Evolutionary conservation across 2,113 vertebrate genomes (phyloP).

Genomic region (Chionodraco myersi): DNA sequence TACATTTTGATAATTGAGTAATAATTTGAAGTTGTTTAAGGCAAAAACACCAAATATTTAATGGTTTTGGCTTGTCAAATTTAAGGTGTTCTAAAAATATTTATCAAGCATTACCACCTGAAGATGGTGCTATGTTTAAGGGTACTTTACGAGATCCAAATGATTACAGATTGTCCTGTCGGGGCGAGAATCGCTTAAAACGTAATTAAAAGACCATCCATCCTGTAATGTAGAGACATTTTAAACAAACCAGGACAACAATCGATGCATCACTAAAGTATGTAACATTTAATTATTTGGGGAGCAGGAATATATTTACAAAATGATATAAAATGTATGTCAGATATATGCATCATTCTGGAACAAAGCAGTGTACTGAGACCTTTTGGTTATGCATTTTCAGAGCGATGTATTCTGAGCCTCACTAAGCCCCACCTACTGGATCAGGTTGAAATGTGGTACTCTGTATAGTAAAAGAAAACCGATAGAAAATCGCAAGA

Average conservation of each 20-base stretch:
- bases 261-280: background rate
- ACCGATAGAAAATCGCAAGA: no score
- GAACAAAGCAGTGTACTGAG: background rate
- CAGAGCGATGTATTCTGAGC: no score
- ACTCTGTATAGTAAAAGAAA: no score
- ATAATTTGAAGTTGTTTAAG: background rate
- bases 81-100: background rate
- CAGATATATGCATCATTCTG: background rate
- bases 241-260: background rate
- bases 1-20: background rate
- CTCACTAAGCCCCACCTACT: no score
- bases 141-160: background rate
- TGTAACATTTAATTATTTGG: background rate
- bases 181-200: background rate
- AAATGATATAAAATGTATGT: background rate
- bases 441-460: no score
- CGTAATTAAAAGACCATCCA: background rate
- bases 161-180: background rate
- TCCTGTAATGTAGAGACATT: background rate
- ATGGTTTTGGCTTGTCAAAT: background rate
- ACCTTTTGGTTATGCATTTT: no score
- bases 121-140: background rate
- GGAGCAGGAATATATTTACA: background rate
- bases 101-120: background rate
- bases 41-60: background rate